Conservation (phyloP, 92 coral and sea anemone genomes). For the Pocillopora meandrina region DNA sequence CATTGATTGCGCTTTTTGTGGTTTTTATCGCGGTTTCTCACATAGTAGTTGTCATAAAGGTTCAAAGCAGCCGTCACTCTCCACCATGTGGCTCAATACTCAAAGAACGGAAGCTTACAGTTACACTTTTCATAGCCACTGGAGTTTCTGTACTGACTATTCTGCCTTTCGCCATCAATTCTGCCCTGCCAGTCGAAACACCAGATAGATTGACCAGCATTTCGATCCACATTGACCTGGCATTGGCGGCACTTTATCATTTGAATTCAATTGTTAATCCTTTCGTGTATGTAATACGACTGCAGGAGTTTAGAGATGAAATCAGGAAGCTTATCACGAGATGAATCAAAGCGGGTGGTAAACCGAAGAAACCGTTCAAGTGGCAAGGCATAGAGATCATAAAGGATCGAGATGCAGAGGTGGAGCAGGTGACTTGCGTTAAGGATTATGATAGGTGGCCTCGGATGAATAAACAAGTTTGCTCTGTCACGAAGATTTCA, state of each 20-base stretch:
- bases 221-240: no score
- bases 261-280: constrained; percentile 9
- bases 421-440: no score
- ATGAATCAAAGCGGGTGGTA: no score
- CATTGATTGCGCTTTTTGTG: background rate
- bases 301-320: constrained; percentile 9
- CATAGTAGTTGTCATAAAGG: background rate
- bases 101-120: constrained; percentile 28
- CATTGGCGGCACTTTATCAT: background rate
- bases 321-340: background rate
- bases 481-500: no score
- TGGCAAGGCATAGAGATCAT: no score
- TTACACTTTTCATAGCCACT: constrained; percentile 7
- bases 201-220: no score
- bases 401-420: no score
- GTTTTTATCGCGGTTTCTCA: background rate
- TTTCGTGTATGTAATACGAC: constrained; percentile 34
- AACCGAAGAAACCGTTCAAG: no score
- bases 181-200: background rate
- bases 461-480: no score
- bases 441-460: no score
- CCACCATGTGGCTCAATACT: background rate
- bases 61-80: background rate
- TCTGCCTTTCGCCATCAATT: background rate
- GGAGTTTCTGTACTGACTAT: background rate